Evolutionary conservation across 2,888 invertebrate genomes (phyloP), one percentile per base, ranked within the genome.

Genomic region (Sclerodermus sp.): DNA sequence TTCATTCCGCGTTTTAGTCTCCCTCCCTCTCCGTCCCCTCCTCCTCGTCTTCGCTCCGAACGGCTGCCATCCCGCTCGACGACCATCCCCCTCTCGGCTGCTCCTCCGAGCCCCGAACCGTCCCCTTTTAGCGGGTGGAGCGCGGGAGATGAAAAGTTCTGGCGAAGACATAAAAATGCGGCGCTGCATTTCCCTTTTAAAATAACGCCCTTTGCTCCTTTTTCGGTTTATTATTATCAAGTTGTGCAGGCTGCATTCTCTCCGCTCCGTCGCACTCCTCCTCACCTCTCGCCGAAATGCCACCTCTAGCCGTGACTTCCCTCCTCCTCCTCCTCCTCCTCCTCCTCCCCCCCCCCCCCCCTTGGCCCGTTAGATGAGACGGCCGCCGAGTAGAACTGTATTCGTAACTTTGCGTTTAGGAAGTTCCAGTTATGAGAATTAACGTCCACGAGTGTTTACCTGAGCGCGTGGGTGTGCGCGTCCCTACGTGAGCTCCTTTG

Each of bases 141-240:
- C 49, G 42, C 54, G 57, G 62, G 51, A 58, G 71, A 67, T 69
- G 70, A 70, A 70, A 76, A 73, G 71, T 74, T 73, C 73, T 72
- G 70, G 74, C 70, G 73, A 76, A 74, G 76, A 76, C 76, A 77
- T 77, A 77, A 77, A 77, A 77, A 77, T 76, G 76, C 76, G 74
- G 67, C 70, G 74, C 73, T 75, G 76, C 76, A 76, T 77, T 77
- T 77, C 73, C 76, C 77, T 77, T 75, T 77, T 76, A 77, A 77
- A 77, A 74, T 77, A 77, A 76, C 70, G 73, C 67, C 72, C 70
- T 71, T 73, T 73, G 68, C 70, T 73, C 66, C 65, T 73, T 74
- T 77, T 76, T 75, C 69, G 74, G 69, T 77, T 77, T 76, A 76
- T 77, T 75, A 73, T 76, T 77, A 77, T 77, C 77, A 77, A 75